Conservation (phyloP, 2,888 invertebrate species). For the Antheraea yamamai region DNA sequence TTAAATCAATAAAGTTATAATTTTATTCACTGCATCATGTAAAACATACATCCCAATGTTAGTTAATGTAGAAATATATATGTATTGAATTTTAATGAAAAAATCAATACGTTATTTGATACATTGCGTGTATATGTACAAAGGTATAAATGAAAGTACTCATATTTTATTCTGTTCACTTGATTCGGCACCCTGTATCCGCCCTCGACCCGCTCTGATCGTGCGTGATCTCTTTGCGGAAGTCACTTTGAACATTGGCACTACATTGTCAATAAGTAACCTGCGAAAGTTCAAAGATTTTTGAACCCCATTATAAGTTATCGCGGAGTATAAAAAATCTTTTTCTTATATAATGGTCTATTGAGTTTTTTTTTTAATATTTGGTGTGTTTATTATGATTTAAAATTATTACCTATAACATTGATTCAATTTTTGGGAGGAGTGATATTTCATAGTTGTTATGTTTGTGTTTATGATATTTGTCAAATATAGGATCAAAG, state of each 20-base stretch:
- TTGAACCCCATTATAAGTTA: constrained; percentile 22
- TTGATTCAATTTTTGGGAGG: background rate
- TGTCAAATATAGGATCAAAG: background rate
- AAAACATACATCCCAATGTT: background rate
- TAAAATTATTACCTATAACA: background rate
- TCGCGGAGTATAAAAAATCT: background rate
- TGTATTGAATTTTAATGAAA: background rate
- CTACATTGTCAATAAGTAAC: constrained; percentile 49
- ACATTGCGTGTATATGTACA: background rate
- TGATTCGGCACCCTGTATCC: constrained; percentile 51
- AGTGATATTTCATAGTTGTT: background rate
- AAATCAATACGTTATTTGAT: background rate
- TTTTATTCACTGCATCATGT: background rate
- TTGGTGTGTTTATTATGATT: background rate
- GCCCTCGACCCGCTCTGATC: constrained; percentile 38
- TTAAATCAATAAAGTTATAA: background rate
- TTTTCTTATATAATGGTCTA: background rate
- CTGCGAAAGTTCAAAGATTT: constrained; percentile 45
- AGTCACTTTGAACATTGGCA: constrained; percentile 57
- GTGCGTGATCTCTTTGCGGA: constrained; percentile 48
- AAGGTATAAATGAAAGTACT: constrained; percentile 14
- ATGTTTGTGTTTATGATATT: background rate
- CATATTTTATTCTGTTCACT: constrained; percentile 19
- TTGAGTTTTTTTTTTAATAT: background rate
- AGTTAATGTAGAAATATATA: background rate